Conservation (phyloP, 2,113 vertebrate genomes). For the Lagopus leucura region DNA sequence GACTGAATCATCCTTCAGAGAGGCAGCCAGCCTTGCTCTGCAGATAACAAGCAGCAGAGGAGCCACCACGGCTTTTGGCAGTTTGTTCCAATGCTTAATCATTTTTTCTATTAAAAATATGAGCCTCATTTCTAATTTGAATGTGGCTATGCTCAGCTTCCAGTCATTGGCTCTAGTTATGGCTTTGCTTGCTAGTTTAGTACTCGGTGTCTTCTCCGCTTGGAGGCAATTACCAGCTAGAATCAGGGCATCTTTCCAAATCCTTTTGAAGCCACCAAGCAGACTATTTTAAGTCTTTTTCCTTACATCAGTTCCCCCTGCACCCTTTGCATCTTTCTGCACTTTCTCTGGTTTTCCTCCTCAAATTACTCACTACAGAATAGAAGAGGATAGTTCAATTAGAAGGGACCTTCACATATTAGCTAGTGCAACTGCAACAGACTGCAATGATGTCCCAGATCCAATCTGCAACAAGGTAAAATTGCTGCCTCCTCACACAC, state of each 20-base stretch:
- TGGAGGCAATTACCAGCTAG: slow-evolving; percentile 24
- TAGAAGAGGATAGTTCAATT: neutral
- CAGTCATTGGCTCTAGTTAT: slow-evolving; percentile 47
- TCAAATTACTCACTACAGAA: neutral
- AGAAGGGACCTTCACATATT: neutral
- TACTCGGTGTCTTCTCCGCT: neutral
- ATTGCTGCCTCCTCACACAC: neutral
- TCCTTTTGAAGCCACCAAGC: slow-evolving; percentile 21
- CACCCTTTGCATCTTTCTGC: neutral
- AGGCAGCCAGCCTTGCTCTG: slow-evolving; percentile 52
- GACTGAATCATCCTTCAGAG: slow-evolving; percentile 54
- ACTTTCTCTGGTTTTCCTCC: neutral
- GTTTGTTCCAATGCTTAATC: slow-evolving; percentile 61
- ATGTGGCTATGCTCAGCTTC: slow-evolving; percentile 21
- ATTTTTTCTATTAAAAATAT: slow-evolving; percentile 71
- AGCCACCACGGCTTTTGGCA: slow-evolving; percentile 32
- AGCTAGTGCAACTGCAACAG: neutral
- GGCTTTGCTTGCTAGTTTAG: slow-evolving; percentile 41
- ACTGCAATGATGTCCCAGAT: neutral
- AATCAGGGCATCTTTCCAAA: slow-evolving; percentile 50
- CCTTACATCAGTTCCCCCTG: neutral
- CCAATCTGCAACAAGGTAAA: neutral
- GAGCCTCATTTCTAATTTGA: slow-evolving; percentile 61
- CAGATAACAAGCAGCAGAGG: slow-evolving; percentile 53
- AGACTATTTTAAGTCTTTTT: slow-evolving; percentile 28